These are phyloP conservation scores for Cladopsammia gracilis DNA, from an alignment of 64 coral and sea anemone genomes.

Conservation along the genomic window DNA sequence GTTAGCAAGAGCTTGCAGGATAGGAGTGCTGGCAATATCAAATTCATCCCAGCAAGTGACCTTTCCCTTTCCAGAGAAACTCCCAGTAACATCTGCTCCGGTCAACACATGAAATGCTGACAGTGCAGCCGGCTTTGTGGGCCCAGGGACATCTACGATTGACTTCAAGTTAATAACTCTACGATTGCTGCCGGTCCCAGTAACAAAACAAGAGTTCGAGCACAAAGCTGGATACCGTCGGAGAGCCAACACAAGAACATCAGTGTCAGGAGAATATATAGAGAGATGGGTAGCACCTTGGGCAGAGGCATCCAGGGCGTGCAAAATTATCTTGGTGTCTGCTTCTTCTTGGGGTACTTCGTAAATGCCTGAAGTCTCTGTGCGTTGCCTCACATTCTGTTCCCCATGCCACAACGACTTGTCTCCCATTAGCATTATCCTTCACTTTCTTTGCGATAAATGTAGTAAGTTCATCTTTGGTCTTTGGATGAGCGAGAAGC, in stretches of 20 bases:
- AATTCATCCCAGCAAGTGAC: slow-evolving; percentile 55
- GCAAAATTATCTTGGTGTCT: too few species aligned
- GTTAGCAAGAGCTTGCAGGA: slow-evolving; percentile 57
- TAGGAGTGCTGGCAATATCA: slow-evolving; percentile 51
- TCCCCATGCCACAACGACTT: too few species aligned
- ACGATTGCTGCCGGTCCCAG: slow-evolving; percentile 55
- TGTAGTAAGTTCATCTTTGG: too few species aligned
- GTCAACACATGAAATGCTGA: slow-evolving; percentile 54
- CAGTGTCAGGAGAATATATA: slow-evolving; percentile 51
- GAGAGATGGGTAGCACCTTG: too few species aligned
- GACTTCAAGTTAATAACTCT: slow-evolving; percentile 73
- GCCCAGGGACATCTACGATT: slow-evolving; percentile 66
- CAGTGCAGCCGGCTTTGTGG: slow-evolving; percentile 48
- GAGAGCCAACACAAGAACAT: slow-evolving; percentile 52
- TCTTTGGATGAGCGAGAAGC: too few species aligned
- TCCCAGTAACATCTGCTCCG: slow-evolving; percentile 46
- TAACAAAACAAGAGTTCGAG: slow-evolving; percentile 63
- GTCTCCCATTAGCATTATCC: too few species aligned
- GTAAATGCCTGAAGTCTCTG: too few species aligned
- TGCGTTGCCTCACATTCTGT: too few species aligned
- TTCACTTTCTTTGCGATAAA: too few species aligned
- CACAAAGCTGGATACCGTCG: slow-evolving; percentile 62
- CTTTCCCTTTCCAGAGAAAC: slow-evolving; percentile 57
- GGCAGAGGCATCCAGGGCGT: too few species aligned
- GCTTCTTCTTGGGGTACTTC: too few species aligned